Conservation (phyloP, 53 echinoderm and acorn worm genomes). For the Patiria pectinifera region DNA sequence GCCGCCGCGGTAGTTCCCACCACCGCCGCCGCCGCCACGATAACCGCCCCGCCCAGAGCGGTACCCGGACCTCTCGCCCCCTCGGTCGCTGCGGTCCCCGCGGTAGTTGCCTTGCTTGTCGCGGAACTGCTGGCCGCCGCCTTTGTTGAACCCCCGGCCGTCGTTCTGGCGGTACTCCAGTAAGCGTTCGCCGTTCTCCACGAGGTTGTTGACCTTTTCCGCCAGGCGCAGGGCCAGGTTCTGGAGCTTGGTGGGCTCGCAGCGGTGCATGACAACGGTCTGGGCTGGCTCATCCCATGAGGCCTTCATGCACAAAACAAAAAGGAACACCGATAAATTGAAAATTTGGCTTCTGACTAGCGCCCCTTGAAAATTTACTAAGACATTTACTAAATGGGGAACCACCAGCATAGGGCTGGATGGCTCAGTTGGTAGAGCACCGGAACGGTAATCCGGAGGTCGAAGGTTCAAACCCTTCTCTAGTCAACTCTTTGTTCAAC, state of each 20-base stretch:
- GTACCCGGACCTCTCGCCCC: constrained; percentile 1
- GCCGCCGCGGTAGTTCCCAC: constrained; percentile 24
- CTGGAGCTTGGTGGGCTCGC: constrained; percentile 96
- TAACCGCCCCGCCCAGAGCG: background rate
- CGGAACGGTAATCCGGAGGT: no score
- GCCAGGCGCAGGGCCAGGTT: constrained; percentile 89
- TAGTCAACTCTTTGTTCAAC: no score
- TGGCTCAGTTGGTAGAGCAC: no score
- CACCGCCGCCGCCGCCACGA: constrained; percentile 23
- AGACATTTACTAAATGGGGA: no score
- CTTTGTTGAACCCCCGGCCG: constrained; percentile 60
- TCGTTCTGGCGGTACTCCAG: constrained; percentile 83
- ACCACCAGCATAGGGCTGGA: no score
- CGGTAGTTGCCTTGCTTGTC: constrained; percentile 51
- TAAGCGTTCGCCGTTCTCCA: constrained; percentile 97
- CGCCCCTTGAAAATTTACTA: no score
- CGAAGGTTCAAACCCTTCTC: no score
- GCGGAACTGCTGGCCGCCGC: constrained; percentile 42
- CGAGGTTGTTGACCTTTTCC: constrained; percentile 96
- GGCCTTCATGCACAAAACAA: constrained; percentile 62
- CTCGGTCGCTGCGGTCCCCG: background rate
- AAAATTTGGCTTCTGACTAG: no score
- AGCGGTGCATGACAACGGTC: constrained; percentile 97
- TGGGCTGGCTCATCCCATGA: constrained; percentile 98
- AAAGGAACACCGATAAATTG: background rate